Conservation (phyloP, 2,113 vertebrate species). For the Plestiodon gilberti region DNA sequence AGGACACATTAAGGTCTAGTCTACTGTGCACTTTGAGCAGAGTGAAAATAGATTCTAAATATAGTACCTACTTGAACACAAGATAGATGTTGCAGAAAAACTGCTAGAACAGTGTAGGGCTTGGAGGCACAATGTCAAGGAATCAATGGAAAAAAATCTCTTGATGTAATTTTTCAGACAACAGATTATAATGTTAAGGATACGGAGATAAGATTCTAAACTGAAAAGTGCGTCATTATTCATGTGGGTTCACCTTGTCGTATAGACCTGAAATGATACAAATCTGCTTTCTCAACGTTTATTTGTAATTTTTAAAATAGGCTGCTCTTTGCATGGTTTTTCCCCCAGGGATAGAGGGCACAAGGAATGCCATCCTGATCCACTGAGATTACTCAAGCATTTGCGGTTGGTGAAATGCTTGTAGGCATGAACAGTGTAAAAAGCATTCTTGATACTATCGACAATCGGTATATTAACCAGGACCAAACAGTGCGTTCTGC, state of each 20-base stretch:
- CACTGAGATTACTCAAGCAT: background rate
- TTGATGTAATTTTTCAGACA: background rate
- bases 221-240: background rate
- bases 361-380: background rate
- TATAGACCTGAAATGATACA: slow-evolving; percentile 24
- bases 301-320: background rate
- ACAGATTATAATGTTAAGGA: slow-evolving; percentile 8
- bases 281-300: slow-evolving; percentile 5
- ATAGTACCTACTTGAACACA: slow-evolving; percentile 53
- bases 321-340: background rate
- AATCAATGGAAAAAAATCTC: slow-evolving; percentile 33
- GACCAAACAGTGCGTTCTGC: slow-evolving; percentile 8
- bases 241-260: slow-evolving; percentile 22
- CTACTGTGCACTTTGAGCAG: slow-evolving; percentile 50
- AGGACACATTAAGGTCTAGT: slow-evolving; percentile 67
- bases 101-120: background rate
- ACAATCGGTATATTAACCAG: slow-evolving; percentile 11
- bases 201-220: slow-evolving; percentile 16
- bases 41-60: slow-evolving; percentile 68
- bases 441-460: slow-evolving; percentile 32
- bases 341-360: background rate
- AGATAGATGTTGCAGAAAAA: slow-evolving; percentile 51
- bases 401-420: background rate
- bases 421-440: background rate
- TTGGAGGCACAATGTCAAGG: slow-evolving; percentile 19